These are phyloP conservation scores for Megaceryle maxima DNA, from an alignment of 2,113 vertebrate species.

Conservation along the genomic window DNA sequence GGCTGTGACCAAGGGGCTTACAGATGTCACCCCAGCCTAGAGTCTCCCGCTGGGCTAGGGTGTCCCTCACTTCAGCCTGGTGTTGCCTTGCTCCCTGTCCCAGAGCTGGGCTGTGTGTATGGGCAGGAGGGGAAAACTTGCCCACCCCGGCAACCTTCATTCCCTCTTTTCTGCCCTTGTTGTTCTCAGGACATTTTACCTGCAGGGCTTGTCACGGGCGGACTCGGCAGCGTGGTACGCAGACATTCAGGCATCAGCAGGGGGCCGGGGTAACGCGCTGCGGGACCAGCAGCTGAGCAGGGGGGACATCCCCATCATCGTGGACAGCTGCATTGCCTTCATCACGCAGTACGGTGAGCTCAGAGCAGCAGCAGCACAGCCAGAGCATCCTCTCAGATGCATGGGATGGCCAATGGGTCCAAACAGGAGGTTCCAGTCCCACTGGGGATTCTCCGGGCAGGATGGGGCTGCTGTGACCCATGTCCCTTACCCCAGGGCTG, in stretches of 20 bases:
- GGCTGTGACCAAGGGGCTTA: not conserved
- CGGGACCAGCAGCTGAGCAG: slow-evolving; percentile 95
- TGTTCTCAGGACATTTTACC: slow-evolving; percentile 87
- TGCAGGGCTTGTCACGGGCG: slow-evolving; percentile 84
- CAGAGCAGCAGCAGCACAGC: accelerated
- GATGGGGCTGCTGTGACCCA: not conserved
- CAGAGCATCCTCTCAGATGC: accelerated
- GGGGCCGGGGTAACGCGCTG: slow-evolving; percentile 86
- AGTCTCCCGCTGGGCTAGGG: accelerated
- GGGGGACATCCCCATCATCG: slow-evolving; percentile 93
- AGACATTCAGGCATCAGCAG: slow-evolving; percentile 87
- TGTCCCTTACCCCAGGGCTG: slow-evolving; percentile 76
- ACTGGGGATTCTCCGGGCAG: not conserved
- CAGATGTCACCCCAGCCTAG: not conserved
- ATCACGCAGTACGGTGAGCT: slow-evolving; percentile 94
- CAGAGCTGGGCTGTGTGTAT: accelerated
- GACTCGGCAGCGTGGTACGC: slow-evolving; percentile 88
- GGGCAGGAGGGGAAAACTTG: not conserved
- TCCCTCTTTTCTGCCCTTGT: slow-evolving; percentile 21
- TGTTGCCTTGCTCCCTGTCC: not conserved
- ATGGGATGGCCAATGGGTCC: accelerated
- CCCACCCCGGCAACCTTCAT: not conserved
- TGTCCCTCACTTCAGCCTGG: accelerated
- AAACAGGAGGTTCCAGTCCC: not conserved
- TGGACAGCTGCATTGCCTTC: slow-evolving; percentile 97